These are phyloP conservation scores for Pseudopodoces humilis DNA, from an alignment of 2,113 vertebrate genomes.

Conservation along the genomic window DNA sequence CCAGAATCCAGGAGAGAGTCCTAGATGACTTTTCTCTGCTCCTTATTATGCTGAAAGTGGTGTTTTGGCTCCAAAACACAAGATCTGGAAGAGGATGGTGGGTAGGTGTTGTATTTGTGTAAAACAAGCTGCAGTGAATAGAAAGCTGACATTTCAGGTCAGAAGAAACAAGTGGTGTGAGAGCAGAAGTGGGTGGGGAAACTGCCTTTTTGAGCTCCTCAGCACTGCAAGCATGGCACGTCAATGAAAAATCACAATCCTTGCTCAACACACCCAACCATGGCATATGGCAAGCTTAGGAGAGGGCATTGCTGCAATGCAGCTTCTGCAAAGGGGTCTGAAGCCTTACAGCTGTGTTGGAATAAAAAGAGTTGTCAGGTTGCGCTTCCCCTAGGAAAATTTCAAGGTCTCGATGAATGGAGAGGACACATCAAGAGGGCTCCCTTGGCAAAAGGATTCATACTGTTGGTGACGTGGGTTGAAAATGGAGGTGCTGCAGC, in stretches of 20 bases:
- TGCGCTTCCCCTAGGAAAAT: not conserved
- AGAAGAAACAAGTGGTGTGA: not conserved
- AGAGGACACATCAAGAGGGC: not conserved
- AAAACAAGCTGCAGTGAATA: not conserved
- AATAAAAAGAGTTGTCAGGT: not conserved
- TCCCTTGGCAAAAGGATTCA: not conserved
- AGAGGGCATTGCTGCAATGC: not conserved
- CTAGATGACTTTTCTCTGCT: not conserved
- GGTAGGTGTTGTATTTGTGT: not conserved
- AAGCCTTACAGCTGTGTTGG: not conserved
- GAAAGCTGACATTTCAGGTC: not conserved
- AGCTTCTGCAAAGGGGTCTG: not conserved
- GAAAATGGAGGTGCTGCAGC: not conserved
- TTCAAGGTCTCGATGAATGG: rapidly evolving
- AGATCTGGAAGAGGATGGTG: not conserved
- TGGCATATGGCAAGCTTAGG: not conserved
- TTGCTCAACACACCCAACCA: not conserved
- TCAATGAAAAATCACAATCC: not conserved
- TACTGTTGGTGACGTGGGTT: not conserved
- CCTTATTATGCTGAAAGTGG: not conserved
- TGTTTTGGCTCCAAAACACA: not conserved
- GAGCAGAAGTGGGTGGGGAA: not conserved
- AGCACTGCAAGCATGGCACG: not conserved
- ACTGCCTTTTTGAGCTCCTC: not conserved
- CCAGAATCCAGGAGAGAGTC: not conserved